Evolutionary conservation across 2,888 invertebrate genomes (phyloP).

Genomic region (Netelia melanura): DNA sequence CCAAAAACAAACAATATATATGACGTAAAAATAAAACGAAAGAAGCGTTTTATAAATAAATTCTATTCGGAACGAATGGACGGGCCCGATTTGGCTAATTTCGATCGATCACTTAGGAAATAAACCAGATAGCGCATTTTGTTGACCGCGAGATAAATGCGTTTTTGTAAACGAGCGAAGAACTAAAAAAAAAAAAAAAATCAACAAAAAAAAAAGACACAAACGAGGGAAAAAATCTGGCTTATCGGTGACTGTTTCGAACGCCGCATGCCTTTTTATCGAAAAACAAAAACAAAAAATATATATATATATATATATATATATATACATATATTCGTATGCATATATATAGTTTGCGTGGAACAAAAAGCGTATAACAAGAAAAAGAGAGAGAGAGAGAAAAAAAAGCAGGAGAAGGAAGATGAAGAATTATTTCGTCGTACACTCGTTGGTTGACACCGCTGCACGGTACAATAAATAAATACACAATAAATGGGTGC

Average conservation of each 20-base stretch:
- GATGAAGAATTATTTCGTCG: slow-evolving; percentile 31
- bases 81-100: not conserved
- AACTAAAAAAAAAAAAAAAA: slow-evolving; percentile 4
- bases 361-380: slow-evolving; percentile 3
- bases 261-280: slow-evolving; percentile 52
- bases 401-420: not conserved
- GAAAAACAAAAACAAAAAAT: slow-evolving; percentile 18
- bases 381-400: not conserved
- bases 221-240: slow-evolving; percentile 24
- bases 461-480: slow-evolving; percentile 59
- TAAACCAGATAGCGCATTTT: too few relatives aligned
- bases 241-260: slow-evolving; percentile 44
- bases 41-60: not conserved
- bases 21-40: not conserved
- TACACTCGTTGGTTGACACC: slow-evolving; percentile 45
- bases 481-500: slow-evolving; percentile 37
- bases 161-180: not conserved
- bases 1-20: not conserved
- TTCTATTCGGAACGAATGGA: not conserved
- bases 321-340: not conserved
- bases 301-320: slow-evolving; percentile 34
- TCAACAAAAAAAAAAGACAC: not conserved
- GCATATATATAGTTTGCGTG: slow-evolving; percentile 26
- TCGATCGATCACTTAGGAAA: not conserved
- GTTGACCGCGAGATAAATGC: not conserved